Evolutionary conservation across 2,797 vertebrate species (phyloP).

Genomic region (Botia kubotai): DNA sequence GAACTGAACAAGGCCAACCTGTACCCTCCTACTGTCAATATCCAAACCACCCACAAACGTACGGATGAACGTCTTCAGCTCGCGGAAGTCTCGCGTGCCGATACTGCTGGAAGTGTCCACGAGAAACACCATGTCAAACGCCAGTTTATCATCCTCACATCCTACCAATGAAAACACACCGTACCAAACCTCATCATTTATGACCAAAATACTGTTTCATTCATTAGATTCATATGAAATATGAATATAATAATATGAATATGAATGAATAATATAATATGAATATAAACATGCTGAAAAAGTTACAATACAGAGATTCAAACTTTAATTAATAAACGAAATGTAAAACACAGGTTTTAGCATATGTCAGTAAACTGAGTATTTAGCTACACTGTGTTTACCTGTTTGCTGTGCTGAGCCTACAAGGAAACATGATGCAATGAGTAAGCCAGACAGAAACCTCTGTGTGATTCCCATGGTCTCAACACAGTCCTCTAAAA

Average conservation of each 20-base stretch:
- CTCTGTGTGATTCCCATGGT: constrained; percentile 66
- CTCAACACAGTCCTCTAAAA: constrained; percentile 36
- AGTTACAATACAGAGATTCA: too few species aligned
- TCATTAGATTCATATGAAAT: too few species aligned
- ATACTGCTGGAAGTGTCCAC: constrained; percentile 83
- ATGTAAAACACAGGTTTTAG: too few species aligned
- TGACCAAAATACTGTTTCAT: not conserved
- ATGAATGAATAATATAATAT: too few species aligned
- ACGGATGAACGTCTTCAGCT: constrained; percentile 76
- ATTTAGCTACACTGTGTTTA: constrained; percentile 55
- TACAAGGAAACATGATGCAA: constrained; percentile 63
- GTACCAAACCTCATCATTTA: not conserved
- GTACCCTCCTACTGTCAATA: constrained; percentile 75
- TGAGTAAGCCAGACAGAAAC: constrained; percentile 67
- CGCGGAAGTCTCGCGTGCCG: constrained; percentile 72
- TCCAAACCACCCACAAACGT: constrained; percentile 75
- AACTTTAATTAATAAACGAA: too few species aligned
- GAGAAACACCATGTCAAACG: constrained; percentile 83
- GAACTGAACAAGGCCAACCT: constrained; percentile 82
- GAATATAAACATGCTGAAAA: too few species aligned
- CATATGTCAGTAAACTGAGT: not conserved
- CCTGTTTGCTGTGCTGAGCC: constrained; percentile 70
- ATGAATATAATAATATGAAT: too few species aligned
- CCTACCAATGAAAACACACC: constrained; percentile 66
- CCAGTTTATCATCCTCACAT: constrained; percentile 74